phyloP scores from a whole-genome alignment of 2,113 vertebrate genomes.

The Periophthalmus modestus region DNA sequence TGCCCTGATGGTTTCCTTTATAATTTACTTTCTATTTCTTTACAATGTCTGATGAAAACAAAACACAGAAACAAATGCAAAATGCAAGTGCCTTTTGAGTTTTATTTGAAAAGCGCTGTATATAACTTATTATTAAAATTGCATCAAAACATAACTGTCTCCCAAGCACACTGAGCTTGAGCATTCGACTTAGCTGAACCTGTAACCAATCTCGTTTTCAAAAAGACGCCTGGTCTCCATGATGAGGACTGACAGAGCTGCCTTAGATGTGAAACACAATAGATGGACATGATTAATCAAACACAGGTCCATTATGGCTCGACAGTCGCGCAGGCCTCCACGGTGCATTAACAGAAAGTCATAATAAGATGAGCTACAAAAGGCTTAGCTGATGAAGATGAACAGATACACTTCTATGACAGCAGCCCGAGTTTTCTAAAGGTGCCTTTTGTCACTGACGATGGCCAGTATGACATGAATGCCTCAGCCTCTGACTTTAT shows the following conservation, averaged over 20 bases:
- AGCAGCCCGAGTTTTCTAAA: conserved; percentile 65
- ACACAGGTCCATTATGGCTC: conserved; percentile 74
- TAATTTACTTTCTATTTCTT: background rate
- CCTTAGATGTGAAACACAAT: conserved; percentile 77
- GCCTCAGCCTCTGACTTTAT: conserved; percentile 65
- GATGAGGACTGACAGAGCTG: conserved; percentile 68
- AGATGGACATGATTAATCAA: conserved; percentile 75
- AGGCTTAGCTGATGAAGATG: conserved; percentile 74
- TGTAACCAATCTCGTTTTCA: conserved; percentile 72
- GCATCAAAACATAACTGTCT: conserved; percentile 49
- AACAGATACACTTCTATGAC: conserved; percentile 72
- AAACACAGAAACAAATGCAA: conserved; percentile 29
- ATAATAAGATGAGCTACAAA: conserved; percentile 79
- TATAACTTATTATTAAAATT: background rate
- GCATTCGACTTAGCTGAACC: conserved; percentile 60
- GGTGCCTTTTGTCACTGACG: conserved; percentile 68
- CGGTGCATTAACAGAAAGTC: conserved; percentile 75
- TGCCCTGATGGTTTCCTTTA: conserved; percentile 17
- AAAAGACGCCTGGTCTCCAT: conserved; percentile 67
- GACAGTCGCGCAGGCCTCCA: conserved; percentile 67
- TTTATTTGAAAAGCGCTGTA: background rate
- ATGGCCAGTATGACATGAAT: conserved; percentile 71
- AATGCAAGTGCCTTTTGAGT: conserved; percentile 20
- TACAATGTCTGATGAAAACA: background rate
- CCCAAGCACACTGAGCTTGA: conserved; percentile 58